Base-by-base conservation (phyloP, 2,888 invertebrate genomes). In the Sussaba pulchella region DNA sequence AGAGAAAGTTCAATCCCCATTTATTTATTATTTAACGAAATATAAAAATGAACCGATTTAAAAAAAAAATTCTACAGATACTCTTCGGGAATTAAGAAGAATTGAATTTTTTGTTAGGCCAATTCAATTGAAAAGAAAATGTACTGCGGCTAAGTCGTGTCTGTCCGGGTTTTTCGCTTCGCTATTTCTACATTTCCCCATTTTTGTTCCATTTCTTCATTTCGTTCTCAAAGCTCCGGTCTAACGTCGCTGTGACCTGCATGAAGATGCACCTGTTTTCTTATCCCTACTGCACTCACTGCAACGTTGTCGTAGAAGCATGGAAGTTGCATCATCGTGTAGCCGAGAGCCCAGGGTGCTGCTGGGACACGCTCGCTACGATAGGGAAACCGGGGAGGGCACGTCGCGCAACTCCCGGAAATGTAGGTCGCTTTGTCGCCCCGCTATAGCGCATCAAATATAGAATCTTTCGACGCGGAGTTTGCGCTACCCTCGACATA, bases 391-490 rank as follows among this genome's bases (percentile, higher is more conserved):
- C 31, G 6, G 24, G 72, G 36, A 19, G 59, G 77, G 81, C 63
- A 57, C 63, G 69, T 21, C 73, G 77, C 77, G 77, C 81, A 74
- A 78, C 82, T 78, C 82, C 82, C 78, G 83, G 84, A 85, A 82
- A 84, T 85, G 84, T 85, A 83, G 85, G 85, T 85, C 85, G 84
- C 78, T 81, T 83, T 83, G 83, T 82, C 84, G 80, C 61, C 69
- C 57, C 57, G 57, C 64, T 74, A 77, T 72, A 59, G 47, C 67
- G 66, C 78, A 82, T 82, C 85, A 80, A 84, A 85, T 84, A 82
- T 85, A 83, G 84, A 83, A 84, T 82, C 74, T 75, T 71, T 54
- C 70, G 59, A 14, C 6, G 36, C 63, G 31, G 76, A 73, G 80
- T 71, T 71, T 82, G 72, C 63, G 67, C 69, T 67, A 75, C 69